Evolutionary conservation across 1,140 invertebrate species (phyloP).

Genomic region (Sycobia sp.): DNA sequence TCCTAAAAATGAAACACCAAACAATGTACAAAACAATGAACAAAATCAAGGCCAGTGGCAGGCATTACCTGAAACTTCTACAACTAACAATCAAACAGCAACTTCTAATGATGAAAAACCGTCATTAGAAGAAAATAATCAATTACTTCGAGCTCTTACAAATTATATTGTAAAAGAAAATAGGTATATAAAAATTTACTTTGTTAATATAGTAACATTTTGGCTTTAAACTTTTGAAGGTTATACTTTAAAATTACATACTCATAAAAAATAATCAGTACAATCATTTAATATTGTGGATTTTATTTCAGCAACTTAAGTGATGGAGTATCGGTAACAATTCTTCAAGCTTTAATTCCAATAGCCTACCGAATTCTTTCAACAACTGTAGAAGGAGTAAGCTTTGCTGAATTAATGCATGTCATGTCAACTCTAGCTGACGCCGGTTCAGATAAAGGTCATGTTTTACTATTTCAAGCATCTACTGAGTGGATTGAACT

Average conservation of each 20-base stretch:
- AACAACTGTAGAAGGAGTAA: conserved; percentile 67
- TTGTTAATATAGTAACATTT: background rate
- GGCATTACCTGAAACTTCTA: conserved; percentile 36
- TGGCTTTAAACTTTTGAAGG: too few species aligned
- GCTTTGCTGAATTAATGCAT: conserved; percentile 82
- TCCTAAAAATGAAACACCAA: conserved; percentile 21
- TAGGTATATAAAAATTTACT: conserved; percentile 50
- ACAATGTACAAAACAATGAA: conserved; percentile 45
- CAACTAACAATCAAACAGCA: conserved; percentile 40
- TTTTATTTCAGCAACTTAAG: conserved; percentile 60
- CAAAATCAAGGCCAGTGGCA: conserved; percentile 47
- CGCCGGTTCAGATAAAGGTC: conserved; percentile 76
- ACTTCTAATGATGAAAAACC: conserved; percentile 56
- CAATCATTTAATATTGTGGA: too few species aligned
- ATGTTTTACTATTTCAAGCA: conserved; percentile 79
- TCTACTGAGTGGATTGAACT: conserved; percentile 79
- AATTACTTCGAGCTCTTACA: conserved; percentile 74
- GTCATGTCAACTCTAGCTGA: conserved; percentile 82
- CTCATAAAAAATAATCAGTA: too few species aligned
- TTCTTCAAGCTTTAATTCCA: conserved; percentile 78
- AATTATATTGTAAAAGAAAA: conserved; percentile 78
- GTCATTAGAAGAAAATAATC: conserved; percentile 71
- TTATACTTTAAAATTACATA: too few species aligned
- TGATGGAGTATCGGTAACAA: conserved; percentile 73
- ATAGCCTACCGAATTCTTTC: conserved; percentile 74